A percentile compares a stretch with the other conserved stretches of the same genome.
These are phyloP conservation scores for Gymnothorax reevesii DNA, from an alignment of 2,797 vertebrate genomes.

Conservation along the genomic window DNA sequence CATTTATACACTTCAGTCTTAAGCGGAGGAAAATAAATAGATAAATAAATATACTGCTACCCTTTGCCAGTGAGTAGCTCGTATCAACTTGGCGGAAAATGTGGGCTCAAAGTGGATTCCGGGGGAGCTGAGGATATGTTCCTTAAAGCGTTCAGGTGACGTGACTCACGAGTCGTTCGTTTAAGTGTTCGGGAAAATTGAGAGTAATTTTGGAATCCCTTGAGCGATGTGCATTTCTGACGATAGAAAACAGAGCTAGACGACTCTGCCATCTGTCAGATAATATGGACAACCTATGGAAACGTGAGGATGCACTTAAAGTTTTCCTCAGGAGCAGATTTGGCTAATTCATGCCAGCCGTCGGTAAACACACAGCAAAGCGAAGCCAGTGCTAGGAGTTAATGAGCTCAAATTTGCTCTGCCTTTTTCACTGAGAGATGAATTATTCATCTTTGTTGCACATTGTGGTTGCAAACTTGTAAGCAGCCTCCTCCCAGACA, in stretches of 20 bases:
- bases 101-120: conserved; percentile 40
- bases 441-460: not conserved
- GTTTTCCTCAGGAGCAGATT: conserved; percentile 3
- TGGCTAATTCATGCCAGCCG: not conserved
- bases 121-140: conserved; percentile 17
- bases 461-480: not conserved
- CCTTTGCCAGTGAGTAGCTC: conserved; percentile 39
- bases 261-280: conserved; percentile 41
- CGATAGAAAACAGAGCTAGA: conserved; percentile 28
- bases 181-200: conserved; percentile 51
- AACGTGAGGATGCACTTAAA: conserved; percentile 2
- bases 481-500: not conserved
- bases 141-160: conserved; percentile 45
- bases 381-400: not conserved
- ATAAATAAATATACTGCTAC: conserved; percentile 15
- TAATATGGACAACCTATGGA: conserved; percentile 37
- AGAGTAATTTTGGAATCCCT: conserved; percentile 52
- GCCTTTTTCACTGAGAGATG: conserved; percentile 1
- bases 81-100: conserved; percentile 30
- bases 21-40: conserved; percentile 38
- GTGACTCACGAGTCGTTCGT: conserved; percentile 42
- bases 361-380: not conserved
- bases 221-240: conserved; percentile 54
- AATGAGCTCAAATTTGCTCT: conserved; percentile 1
- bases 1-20: conserved; percentile 22